A percentile compares a stretch with the other conserved stretches of the same genome.
These are phyloP conservation scores for Oryzias dopingdopingensis DNA, from an alignment of 2,797 vertebrate species.

Conservation along the genomic window DNA sequence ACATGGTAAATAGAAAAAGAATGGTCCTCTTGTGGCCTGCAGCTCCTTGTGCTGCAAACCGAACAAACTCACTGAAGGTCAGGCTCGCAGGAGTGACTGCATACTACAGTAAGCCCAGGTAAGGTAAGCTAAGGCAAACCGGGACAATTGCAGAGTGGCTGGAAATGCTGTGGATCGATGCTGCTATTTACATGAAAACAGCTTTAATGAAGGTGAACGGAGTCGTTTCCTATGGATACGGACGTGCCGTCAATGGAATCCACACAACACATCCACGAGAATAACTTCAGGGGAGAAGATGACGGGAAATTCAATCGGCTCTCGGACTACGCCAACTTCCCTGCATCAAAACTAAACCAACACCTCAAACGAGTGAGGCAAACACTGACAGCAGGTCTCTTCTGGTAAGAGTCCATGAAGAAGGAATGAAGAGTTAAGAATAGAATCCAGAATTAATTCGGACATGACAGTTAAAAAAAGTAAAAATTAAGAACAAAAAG, in stretches of 20 bases:
- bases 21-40: slow-evolving; percentile 88
- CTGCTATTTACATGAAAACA: slow-evolving; percentile 64
- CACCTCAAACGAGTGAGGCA: slow-evolving; percentile 38
- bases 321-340: slow-evolving; percentile 45
- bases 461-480: slow-evolving; percentile 33
- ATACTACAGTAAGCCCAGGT: slow-evolving; percentile 78
- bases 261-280: slow-evolving; percentile 34
- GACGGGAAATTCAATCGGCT: background rate
- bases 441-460: slow-evolving; percentile 55
- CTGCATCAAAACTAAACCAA: slow-evolving; percentile 59
- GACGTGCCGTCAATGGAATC: slow-evolving; percentile 33
- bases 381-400: slow-evolving; percentile 32
- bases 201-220: slow-evolving; percentile 30
- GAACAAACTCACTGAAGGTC: slow-evolving; percentile 74
- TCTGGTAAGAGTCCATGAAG: slow-evolving; percentile 53
- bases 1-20: slow-evolving; percentile 88
- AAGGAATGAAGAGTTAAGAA: slow-evolving; percentile 62
- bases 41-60: slow-evolving; percentile 77
- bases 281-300: slow-evolving; percentile 28
- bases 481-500: background rate
- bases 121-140: slow-evolving; percentile 88
- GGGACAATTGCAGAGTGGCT: slow-evolving; percentile 77
- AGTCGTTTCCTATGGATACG: slow-evolving; percentile 36
- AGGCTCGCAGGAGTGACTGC: slow-evolving; percentile 78
- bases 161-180: slow-evolving; percentile 56